Percentiles rank a stretch among this genome's conserved stretches.
phyloP scores from a whole-genome alignment of 2,888 invertebrate species.

The Ornithoptera alexandrae region DNA sequence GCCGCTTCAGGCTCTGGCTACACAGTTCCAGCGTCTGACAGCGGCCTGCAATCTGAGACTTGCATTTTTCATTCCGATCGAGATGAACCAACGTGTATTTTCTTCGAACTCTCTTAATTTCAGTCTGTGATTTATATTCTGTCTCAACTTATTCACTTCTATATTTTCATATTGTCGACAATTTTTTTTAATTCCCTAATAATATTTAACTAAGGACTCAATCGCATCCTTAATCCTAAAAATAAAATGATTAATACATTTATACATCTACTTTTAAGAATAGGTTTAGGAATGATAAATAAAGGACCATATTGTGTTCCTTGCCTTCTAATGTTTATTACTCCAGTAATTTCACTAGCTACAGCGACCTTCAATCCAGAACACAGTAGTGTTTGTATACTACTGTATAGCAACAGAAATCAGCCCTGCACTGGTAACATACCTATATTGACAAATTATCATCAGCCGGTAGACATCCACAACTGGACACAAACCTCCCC shows the following conservation, averaged over 20 bases:
- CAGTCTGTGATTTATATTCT: constrained; percentile 20
- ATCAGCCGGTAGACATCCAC: too few relatives aligned
- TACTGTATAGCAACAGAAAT: too few relatives aligned
- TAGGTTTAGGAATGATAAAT: too few relatives aligned
- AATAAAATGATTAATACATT: too few relatives aligned
- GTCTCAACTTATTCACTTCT: neutral
- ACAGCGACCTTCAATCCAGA: too few relatives aligned
- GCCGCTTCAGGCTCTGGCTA: constrained; percentile 35
- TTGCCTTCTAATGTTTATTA: too few relatives aligned
- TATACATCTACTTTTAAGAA: neutral
- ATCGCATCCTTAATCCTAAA: neutral
- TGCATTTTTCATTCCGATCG: constrained; percentile 60
- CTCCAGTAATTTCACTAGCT: too few relatives aligned
- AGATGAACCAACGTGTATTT: constrained; percentile 34
- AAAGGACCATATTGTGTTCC: too few relatives aligned
- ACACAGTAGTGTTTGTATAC: too few relatives aligned
- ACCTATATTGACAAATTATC: too few relatives aligned
- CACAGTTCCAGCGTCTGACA: constrained; percentile 41
- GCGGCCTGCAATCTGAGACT: constrained; percentile 52
- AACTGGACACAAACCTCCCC: too few relatives aligned
- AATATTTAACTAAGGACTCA: neutral
- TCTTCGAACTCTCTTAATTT: constrained; percentile 16
- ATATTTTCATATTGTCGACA: neutral
- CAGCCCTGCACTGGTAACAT: too few relatives aligned
- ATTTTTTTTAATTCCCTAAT: neutral